Conservation (phyloP, 2,888 invertebrate species). For the Cantharis rufa region DNA sequence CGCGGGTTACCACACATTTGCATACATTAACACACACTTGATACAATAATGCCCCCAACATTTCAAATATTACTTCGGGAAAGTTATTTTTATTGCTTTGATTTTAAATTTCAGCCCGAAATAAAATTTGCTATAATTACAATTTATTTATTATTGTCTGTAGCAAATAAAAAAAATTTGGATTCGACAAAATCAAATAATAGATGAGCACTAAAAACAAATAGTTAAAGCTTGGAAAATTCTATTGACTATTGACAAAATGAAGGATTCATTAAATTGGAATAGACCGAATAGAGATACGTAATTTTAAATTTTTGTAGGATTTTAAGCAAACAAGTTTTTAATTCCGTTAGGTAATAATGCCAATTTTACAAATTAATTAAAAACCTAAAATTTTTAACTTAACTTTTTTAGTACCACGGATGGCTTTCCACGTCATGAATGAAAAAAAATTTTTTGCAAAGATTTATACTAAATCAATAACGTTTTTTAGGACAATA, state of each 20-base stretch:
- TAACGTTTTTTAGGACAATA: too few species aligned
- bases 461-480: too few species aligned
- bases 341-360: not conserved
- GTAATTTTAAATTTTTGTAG: not conserved
- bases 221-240: not conserved
- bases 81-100: not conserved
- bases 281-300: not conserved
- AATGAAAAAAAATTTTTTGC: too few species aligned
- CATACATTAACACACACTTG: constrained; percentile 29
- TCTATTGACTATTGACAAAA: not conserved
- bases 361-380: not conserved
- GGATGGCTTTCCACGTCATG: too few species aligned
- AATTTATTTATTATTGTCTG: not conserved
- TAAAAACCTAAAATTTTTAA: too few species aligned
- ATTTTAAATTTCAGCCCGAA: not conserved
- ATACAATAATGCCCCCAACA: constrained; percentile 19
- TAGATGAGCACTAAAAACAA: not conserved
- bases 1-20: constrained; percentile 29
- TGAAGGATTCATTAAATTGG: not conserved
- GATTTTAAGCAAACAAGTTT: not conserved
- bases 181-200: not conserved
- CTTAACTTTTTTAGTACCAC: too few species aligned
- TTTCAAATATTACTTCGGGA: constrained; percentile 12
- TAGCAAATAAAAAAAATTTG: not conserved
- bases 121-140: not conserved